Evolutionary conservation across 2,113 vertebrate genomes (phyloP).

Genomic region (Toxostoma redivivum): DNA sequence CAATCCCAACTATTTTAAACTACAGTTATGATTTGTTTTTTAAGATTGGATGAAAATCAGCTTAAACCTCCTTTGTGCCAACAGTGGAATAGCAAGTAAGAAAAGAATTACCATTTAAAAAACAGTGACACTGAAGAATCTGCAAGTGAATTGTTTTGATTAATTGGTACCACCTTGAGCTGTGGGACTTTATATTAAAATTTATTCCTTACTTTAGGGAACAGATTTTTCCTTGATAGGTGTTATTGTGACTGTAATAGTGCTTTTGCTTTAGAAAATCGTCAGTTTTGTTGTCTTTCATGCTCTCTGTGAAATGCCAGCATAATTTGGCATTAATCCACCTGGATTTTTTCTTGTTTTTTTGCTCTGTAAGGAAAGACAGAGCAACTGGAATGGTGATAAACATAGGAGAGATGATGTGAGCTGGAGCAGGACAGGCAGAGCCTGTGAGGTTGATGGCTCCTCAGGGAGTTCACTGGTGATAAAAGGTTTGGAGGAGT

Average conservation of each 20-base stretch:
- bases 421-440: not conserved
- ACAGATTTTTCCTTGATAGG: not conserved
- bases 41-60: slow-evolving; percentile 18
- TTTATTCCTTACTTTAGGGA: not conserved
- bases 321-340: not conserved
- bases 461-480: not conserved
- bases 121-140: not conserved
- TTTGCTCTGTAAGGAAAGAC: not conserved
- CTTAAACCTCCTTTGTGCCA: slow-evolving; percentile 24
- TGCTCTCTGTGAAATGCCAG: not conserved
- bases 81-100: not conserved
- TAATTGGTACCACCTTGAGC: not conserved
- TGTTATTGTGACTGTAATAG: not conserved
- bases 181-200: not conserved
- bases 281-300: not conserved
- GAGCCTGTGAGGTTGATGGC: not conserved
- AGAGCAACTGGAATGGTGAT: not conserved
- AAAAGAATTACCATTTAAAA: not conserved
- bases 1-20: slow-evolving; percentile 23
- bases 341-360: not conserved
- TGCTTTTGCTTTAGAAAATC: not conserved
- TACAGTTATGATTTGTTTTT: not conserved
- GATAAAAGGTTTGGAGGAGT: not conserved
- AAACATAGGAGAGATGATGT: not conserved
- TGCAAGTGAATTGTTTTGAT: not conserved